A percentile compares a stretch with the other conserved stretches of the same genome.
These are phyloP conservation scores for Prochilodus magdalenae DNA, from an alignment of 2,113 vertebrate genomes.

Conservation along the genomic window DNA sequence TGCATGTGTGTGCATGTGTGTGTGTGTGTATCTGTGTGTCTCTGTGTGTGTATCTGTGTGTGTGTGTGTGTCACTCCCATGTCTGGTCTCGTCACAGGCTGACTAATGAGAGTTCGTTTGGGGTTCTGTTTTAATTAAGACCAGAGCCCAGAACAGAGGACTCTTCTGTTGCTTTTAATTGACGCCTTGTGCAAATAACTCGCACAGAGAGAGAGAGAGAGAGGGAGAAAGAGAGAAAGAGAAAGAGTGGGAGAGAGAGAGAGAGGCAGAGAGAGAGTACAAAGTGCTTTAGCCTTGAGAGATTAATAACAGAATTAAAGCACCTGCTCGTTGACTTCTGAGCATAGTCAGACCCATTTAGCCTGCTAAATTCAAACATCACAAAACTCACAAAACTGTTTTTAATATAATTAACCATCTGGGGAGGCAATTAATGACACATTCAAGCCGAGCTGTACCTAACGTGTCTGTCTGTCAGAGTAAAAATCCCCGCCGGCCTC, in stretches of 20 bases:
- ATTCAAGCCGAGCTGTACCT: neutral
- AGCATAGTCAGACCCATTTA: neutral
- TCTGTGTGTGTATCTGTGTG: neutral
- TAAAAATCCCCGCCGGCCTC: neutral
- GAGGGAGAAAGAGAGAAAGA: neutral
- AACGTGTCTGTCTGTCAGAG: neutral
- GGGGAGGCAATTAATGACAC: slow-evolving; percentile 10
- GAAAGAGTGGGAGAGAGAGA: neutral
- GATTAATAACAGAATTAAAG: slow-evolving; percentile 1
- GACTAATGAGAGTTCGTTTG: slow-evolving; percentile 54
- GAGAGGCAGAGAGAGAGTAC: neutral
- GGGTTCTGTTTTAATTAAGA: slow-evolving; percentile 55
- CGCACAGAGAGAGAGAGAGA: neutral
- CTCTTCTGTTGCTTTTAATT: slow-evolving; percentile 47
- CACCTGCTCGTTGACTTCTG: slow-evolving; percentile 6
- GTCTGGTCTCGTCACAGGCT: slow-evolving; percentile 1
- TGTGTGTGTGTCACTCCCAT: neutral
- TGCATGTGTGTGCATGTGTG: neutral
- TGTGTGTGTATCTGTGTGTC: neutral
- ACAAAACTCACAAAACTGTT: neutral
- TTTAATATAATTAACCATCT: slow-evolving; percentile 2
- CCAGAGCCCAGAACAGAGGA: neutral
- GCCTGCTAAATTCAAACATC: neutral
- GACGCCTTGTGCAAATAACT: slow-evolving; percentile 42
- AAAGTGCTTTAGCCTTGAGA: neutral